Conservation (phyloP, 2,797 vertebrate species). For the Crocidura indochinensis region DNA sequence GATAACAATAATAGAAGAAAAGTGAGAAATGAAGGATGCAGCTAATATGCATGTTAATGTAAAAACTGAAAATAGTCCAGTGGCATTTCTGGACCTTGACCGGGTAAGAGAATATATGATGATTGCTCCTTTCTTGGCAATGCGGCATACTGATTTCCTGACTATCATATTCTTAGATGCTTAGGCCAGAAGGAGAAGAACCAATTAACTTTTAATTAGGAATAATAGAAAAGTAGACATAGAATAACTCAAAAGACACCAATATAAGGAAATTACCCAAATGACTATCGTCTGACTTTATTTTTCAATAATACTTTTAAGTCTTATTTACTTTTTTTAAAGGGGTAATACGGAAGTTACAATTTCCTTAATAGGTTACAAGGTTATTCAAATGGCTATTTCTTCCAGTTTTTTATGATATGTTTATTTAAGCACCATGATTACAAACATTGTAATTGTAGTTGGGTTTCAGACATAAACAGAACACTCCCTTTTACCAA, state of each 20-base stretch:
- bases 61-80: not conserved
- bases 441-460: too few species aligned
- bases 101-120: not conserved
- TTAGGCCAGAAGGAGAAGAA: not conserved
- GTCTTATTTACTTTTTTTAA: too few species aligned
- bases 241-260: not conserved
- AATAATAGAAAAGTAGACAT: not conserved
- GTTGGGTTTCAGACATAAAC: too few species aligned
- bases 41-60: not conserved
- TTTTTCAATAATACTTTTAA: too few species aligned
- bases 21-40: not conserved
- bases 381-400: too few species aligned
- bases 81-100: not conserved
- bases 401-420: too few species aligned
- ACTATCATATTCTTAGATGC: not conserved
- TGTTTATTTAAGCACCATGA: too few species aligned
- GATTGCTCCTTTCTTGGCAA: not conserved
- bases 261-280: not conserved
- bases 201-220: not conserved
- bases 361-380: too few species aligned
- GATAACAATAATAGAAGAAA: not conserved
- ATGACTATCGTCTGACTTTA: constrained; percentile 49
- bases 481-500: too few species aligned
- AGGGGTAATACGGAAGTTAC: too few species aligned
- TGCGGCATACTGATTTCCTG: not conserved